A percentile compares a stretch with the other conserved stretches of the same genome.
phyloP scores from a whole-genome alignment of 2,797 vertebrate species.

The Diceros bicornis region DNA sequence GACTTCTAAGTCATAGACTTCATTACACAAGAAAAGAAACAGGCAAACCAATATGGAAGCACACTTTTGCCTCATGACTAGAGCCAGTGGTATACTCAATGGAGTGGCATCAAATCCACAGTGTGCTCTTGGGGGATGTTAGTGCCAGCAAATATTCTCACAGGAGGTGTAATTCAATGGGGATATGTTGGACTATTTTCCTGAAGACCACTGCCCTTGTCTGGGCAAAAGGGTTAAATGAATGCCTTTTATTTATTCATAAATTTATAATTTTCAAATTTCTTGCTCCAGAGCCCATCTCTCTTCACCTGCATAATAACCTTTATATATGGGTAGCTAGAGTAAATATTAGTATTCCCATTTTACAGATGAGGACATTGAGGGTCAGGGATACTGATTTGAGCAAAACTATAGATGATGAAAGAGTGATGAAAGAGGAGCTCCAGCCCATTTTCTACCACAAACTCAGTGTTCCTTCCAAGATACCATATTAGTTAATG shows the following conservation, averaged over 20 bases:
- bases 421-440: neutral
- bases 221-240: neutral
- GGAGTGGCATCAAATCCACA: neutral
- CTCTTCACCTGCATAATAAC: neutral
- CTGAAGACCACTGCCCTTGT: neutral
- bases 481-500: neutral
- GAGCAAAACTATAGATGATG: neutral
- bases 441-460: neutral
- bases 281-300: neutral
- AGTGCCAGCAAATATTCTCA: neutral
- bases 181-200: neutral
- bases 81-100: neutral
- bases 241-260: neutral
- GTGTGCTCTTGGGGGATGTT: neutral
- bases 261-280: slow-evolving; percentile 11
- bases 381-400: neutral
- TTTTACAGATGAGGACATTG: neutral
- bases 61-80: neutral
- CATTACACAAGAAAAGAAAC: neutral
- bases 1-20: neutral
- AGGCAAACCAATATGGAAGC: neutral
- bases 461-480: neutral
- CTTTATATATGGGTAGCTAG: neutral
- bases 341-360: neutral
- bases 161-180: neutral